Evolutionary conservation across 1,140 invertebrate species (phyloP).

Genomic region (Pogonomyrmex barbatus): DNA sequence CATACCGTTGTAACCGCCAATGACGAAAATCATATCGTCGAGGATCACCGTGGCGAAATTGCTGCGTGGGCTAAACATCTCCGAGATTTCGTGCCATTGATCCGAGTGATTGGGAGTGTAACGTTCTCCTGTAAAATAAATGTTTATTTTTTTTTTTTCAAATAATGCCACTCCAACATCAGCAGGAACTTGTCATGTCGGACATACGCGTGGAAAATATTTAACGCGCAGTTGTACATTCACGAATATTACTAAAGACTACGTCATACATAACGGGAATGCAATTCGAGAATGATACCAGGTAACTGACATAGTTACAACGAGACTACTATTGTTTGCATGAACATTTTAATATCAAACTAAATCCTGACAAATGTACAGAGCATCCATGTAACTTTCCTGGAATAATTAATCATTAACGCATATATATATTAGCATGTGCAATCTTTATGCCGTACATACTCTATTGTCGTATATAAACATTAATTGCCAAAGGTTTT

Average conservation of each 20-base stretch:
- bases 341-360: slow-evolving; percentile 10
- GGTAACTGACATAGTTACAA: slow-evolving; percentile 12
- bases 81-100: slow-evolving; percentile 89
- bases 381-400: neutral
- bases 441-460: neutral
- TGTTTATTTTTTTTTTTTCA: slow-evolving; percentile 24
- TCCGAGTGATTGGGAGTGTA: slow-evolving; percentile 88
- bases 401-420: slow-evolving; percentile 34
- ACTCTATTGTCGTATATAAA: too few species aligned
- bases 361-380: neutral
- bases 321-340: neutral
- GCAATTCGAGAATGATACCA: neutral
- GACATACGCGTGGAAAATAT: neutral
- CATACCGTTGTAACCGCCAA: slow-evolving; percentile 93
- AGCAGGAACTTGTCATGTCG: neutral
- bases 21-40: slow-evolving; percentile 93
- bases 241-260: neutral
- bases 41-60: slow-evolving; percentile 94
- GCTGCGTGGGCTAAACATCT: slow-evolving; percentile 94
- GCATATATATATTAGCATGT: neutral
- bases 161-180: neutral
- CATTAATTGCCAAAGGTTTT: neutral
- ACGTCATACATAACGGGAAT: neutral
- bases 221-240: neutral
- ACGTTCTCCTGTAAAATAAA: slow-evolving; percentile 87